These are phyloP conservation scores for Caenorhabditis auriculariae DNA, from an alignment of 2,888 invertebrate genomes.

Conservation along the genomic window DNA sequence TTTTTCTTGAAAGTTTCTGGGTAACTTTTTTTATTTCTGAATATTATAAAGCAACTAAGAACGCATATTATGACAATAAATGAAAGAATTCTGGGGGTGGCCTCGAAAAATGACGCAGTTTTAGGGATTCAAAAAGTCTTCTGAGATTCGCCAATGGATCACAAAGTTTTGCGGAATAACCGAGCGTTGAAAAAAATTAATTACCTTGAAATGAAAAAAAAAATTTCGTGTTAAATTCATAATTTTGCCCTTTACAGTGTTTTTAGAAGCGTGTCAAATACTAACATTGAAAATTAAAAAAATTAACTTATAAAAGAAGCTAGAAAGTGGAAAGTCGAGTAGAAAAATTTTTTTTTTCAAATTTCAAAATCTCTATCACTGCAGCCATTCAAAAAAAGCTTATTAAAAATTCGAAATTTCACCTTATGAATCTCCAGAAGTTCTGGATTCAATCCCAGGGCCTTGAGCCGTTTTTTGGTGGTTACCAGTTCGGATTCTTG, in stretches of 20 bases:
- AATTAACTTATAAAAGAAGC: too few relatives aligned
- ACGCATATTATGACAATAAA: too few relatives aligned
- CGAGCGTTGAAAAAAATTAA: background rate
- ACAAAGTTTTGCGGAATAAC: background rate
- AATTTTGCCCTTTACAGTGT: too few relatives aligned
- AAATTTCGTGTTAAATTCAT: too few relatives aligned
- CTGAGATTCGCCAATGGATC: too few relatives aligned
- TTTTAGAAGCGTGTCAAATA: too few relatives aligned
- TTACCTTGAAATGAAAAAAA: background rate
- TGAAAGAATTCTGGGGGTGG: too few relatives aligned
- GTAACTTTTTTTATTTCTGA: too few relatives aligned
- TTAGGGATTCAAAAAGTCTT: too few relatives aligned
- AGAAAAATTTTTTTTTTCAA: conserved; percentile 4
- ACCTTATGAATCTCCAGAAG: conserved; percentile 51
- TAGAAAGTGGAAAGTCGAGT: background rate
- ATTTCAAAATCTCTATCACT: background rate
- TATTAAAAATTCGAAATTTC: conserved; percentile 1
- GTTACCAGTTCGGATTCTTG: conserved; percentile 46
- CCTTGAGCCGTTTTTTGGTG: conserved; percentile 38
- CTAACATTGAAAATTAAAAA: background rate
- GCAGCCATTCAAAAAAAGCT: background rate
- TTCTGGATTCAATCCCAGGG: conserved; percentile 49
- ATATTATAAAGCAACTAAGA: too few relatives aligned
- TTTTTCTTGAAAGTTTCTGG: too few relatives aligned
- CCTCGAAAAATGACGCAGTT: too few relatives aligned